Base-by-base conservation (phyloP, 1,140 invertebrate genomes). In the Augochlora pura region DNA sequence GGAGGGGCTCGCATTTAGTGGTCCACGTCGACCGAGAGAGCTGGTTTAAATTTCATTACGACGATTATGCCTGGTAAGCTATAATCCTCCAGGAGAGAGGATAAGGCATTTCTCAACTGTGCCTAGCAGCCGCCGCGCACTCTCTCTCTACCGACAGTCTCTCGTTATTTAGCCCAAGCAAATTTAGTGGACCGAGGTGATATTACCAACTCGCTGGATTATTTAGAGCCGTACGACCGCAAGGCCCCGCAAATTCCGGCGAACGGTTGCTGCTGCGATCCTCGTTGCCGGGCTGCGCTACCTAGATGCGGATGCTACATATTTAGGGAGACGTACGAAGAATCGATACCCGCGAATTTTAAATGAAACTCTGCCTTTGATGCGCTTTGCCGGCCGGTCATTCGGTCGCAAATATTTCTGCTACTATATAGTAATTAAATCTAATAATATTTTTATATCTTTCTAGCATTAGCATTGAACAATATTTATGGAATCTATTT, bases 21-120 rank as follows among this genome's bases (percentile, higher is more conserved):
- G 18, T 80, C 69, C 65, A 49, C 69, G 54, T 54, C 64, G 42
- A 69, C 39, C 46, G 27, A 32, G 27, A 32, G 32, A 10, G 14
- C 52, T 49, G 69, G 80, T 81, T 88, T 85, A 88, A 87, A 89
- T 88, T 88, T 86, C 84, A 88, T 89, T 89, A 85, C 32, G 57
- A 77, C 85, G 87, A 89, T 87, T 89, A 89, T 80, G 77, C 64
- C 70, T 64, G 69, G 71, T 77, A 75, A 78, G 82, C 84, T 73
- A 62, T 82, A 86, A 88, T 87, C 79, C 80, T 65, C 32, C n/a
- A n/a, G 65, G 14, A 54, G 70, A 60, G 70, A 77, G 83, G 75
- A 86, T 82, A 81, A 86, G 77, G 52, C 71, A 77, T 78, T 84
- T 77, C 77, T 68, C 71, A 66, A 46, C 67, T 66, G 69, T 65